Evolutionary conservation across 1,140 invertebrate species (phyloP), one percentile per base, ranked within the genome.

Genomic region (Drosophila elegans): DNA sequence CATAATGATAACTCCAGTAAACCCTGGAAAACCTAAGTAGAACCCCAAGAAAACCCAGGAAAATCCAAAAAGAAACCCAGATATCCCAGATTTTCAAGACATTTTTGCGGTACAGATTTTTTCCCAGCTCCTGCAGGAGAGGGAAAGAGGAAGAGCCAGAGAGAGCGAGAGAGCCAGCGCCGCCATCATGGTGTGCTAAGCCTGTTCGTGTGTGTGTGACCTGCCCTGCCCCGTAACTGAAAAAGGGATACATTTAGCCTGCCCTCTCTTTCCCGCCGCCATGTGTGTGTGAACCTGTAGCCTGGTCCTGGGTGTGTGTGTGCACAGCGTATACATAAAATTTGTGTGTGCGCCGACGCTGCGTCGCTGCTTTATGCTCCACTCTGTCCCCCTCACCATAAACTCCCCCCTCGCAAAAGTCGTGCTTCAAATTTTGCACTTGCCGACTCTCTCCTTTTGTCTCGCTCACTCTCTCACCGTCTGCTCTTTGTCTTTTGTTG

Each of bases 111-210:
- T 88, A 88, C 80, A 88, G 83, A 88, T 80, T 90, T 85, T 85
- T 85, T 85, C 64, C 64, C 69, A 63, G 63, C 72, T 76, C 73
- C 73, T 76, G 61, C 53, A 36, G 75, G 71, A 38, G 63, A 74
- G 61, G 51, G 46, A 75, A 34, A 49, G 78, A 76, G 16, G 25
- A 41, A 41, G 21, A 80, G 11, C 36, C 36, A 10, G 21, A 38
- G 41, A 69, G 48, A 79, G 60, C 16, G 49, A 77, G 48, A 57
- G 82, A 80, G 44, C 54, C 49, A 36, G 60, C 29, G 61, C 84
- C 85, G 84, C 84, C 84, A 89, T 89, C 80, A 90, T 88, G 82
- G 85, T 89, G 80, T 83, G 81, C 83, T 88, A 86, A 88, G 83
- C 83, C 79, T 83, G 72, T 49, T 32, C 25, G n/a, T 73, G 44